Evolutionary conservation across 2,888 invertebrate species (phyloP), one percentile per base, ranked within the genome.

Genomic region (Cryptosula pallasiana): DNA sequence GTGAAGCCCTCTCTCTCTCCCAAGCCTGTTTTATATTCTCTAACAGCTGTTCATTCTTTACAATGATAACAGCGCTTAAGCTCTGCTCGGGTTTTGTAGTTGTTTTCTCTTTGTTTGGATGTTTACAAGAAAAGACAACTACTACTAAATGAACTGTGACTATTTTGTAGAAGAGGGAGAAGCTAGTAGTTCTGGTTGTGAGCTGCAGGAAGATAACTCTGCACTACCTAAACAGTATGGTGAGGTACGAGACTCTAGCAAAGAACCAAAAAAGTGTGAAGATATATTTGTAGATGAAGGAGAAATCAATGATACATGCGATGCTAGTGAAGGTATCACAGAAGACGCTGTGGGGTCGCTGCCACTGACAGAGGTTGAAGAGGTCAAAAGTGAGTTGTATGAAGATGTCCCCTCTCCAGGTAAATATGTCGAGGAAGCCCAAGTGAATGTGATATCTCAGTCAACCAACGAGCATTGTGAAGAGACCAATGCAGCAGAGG

Each of bases 331-430:
- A 45, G 20, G 45, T 45, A 20, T 20, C 5, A 45, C 45, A 45
- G 45, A 45, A 13, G 20, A 45, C 5, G 9, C 5, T 45, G 20
- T 5, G 5, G 45, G 5, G 5, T 45, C 45, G 5, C 45, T 20
- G 20, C 45, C 20, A 13, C 9, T 45, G 45, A 5, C 20, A 45
- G 13, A 2, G 13, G 23, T 23, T 16, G 16, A 55, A 20, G 32
- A 63, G 5, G 34, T 32, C 13, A 63, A 63, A 5, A 63, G 63
- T 34, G 32, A 27, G 20, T 32, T 63, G 27, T 63, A 63, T 63
- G 63, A 63, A 16, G 63, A 63, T 32, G 63, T 63, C 13, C 63
- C 63, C 13, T 63, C 63, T 3, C 63, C 63, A 13, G 63, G 63
- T 3, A 63, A 63, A 32, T 57, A 5, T 57, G 20, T 57, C 20